Conservation (phyloP, 2,888 invertebrate species). For the Leucoma salicis region DNA sequence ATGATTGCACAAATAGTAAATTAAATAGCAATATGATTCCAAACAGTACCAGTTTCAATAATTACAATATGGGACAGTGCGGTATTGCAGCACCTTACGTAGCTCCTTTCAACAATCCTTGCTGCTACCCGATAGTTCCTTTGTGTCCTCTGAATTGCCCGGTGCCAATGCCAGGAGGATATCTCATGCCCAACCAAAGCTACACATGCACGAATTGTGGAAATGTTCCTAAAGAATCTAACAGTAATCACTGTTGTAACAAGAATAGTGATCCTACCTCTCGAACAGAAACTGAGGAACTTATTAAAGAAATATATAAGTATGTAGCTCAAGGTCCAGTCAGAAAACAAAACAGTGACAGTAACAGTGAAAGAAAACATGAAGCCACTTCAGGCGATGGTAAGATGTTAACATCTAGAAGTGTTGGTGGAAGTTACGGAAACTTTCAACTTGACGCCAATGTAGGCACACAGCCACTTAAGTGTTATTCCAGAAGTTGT, state of each 20-base stretch:
- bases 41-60: conserved; percentile 44
- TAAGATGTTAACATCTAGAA: conserved; percentile 47
- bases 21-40: conserved; percentile 30
- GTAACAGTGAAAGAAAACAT: conserved; percentile 15
- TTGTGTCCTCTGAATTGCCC: conserved; percentile 59
- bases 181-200: conserved; percentile 51
- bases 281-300: conserved; percentile 57
- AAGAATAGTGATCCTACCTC: conserved; percentile 26
- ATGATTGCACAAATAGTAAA: conserved; percentile 26
- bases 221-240: conserved; percentile 40
- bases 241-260: conserved; percentile 32
- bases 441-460: conserved; percentile 54
- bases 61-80: conserved; percentile 19
- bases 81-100: conserved; percentile 32
- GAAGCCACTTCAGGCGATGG: conserved; percentile 16
- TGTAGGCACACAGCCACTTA: conserved; percentile 57
- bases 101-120: conserved; percentile 52
- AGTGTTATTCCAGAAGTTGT: conserved; percentile 67
- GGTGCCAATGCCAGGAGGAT: conserved; percentile 50
- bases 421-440: conserved; percentile 51
- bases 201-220: conserved; percentile 54
- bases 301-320: conserved; percentile 72
- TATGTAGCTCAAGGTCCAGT: conserved; percentile 54
- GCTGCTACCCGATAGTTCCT: conserved; percentile 65
- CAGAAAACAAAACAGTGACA: conserved; percentile 30